Evolutionary conservation across 2,113 vertebrate genomes (phyloP), one percentile per base, ranked within the genome.

Genomic region (Ptilonorhynchus violaceus): DNA sequence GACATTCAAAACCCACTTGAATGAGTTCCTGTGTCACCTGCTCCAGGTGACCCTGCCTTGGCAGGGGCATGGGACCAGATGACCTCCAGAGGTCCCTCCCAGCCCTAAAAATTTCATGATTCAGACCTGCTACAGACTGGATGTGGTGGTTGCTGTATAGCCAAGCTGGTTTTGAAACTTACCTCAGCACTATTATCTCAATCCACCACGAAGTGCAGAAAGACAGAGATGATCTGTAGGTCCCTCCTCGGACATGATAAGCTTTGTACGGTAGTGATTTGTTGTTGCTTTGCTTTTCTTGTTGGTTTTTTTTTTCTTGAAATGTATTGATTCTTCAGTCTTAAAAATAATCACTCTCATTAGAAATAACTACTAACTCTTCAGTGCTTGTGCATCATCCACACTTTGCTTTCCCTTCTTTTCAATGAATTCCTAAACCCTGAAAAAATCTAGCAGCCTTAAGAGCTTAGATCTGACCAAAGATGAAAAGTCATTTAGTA

Each of bases 61-160:
- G 39, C 33, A 81, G 10, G 6, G 3, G 11, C 1, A 1, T 10
- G 44, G 19, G 44, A 11, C 15, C 4, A 28, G 23, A 20, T 52
- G 27, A 37, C 37, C 44, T 59, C 23, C 37, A 62, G 24, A 15
- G 3, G 13, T 58, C 25, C 20, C 30, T 41, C 47, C 24, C 42
- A 70, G 39, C 2, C 5, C 15, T n/a, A 39, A 60, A 52, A 30
- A 21, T 30, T 33, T 44, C 0, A 0, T 39, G 4, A 20, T 56
- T 92, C 76, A 79, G 28, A 73, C 33, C 23, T 25, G 24, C 27
- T 0, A 1, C 25, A 58, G 60, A 11, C 27, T 79, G 69, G 9
- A 56, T 47, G 33, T 79, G 20, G 44, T 59, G 4, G 21, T 2
- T 79, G 49, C 35, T 76, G 33, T 83, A 66, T 8, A 44, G 7